Evolutionary conservation across 2,888 invertebrate species (phyloP), one percentile per base, ranked within the genome.

Genomic region (Callinectes sapidus): DNA sequence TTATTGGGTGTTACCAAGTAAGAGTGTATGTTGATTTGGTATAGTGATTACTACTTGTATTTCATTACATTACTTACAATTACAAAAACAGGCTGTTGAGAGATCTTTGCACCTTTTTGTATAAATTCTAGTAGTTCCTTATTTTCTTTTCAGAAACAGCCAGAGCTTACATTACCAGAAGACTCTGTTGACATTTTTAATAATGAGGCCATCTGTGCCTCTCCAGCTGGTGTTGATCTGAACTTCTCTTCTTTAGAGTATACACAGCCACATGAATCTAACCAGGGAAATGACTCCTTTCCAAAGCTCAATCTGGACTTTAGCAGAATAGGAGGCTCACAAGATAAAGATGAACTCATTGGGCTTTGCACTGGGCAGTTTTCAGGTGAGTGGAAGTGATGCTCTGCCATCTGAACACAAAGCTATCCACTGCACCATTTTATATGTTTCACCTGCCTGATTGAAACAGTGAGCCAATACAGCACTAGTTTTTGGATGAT

Each of bases 321-420:
- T 42, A 55, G 86, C 71, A 90, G 92, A 16, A 81, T 92, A 48
- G 77, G 87, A 1, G 86, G 48, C 55, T 90, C 92, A 10, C 93
- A 93, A 66, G 91, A 91, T 39, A 89, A 87, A 35, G 90, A 90
- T 87, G 94, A 94, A 42, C 81, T 94, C 3, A 71, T 94, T 77
- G 92, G 71, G 8, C 87, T 94, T 18, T 94, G 94, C 77, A 92
- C 94, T 14, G 94, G 94, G 32, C 90, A 92, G 39, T 94, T 94
- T 89, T 90, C 92, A 77, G 91, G 92, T 91, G 14, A 77, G 91
- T 71, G 23, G 85, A 54, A 77, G 3, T 32, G 39, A 6, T 54
- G 71, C 71, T 28, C 1, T 71, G 71, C n/a, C n/a, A 71, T 71
- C 5, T 16, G 66, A 42, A 42, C 6, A 6, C 42, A 42, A 3